phyloP scores from a whole-genome alignment of 2,888 invertebrate species.

The Troglohyphantes excavatus region DNA sequence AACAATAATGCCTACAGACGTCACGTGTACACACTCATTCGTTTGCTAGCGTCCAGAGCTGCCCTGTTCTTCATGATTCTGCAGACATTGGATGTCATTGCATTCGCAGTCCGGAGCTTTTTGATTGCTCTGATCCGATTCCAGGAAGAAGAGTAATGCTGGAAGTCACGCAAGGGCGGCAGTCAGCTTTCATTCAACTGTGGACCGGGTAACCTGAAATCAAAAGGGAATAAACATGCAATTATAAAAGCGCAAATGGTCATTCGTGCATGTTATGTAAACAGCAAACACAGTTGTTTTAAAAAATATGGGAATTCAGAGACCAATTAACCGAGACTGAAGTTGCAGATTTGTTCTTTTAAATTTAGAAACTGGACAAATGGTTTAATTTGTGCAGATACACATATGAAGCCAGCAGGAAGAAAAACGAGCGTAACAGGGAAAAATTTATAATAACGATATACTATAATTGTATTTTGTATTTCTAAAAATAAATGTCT shows the following conservation, averaged over 20 bases:
- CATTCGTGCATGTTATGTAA: background rate
- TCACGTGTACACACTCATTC: background rate
- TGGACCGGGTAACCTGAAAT: background rate
- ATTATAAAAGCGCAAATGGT: background rate
- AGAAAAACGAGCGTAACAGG: background rate
- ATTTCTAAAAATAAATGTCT: background rate
- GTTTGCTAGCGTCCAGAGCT: background rate
- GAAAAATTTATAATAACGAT: background rate
- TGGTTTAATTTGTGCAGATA: background rate
- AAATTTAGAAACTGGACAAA: background rate
- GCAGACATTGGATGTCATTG: too few relatives aligned
- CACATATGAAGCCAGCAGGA: too few relatives aligned
- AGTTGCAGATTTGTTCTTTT: background rate
- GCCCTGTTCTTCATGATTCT: background rate
- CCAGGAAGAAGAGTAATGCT: background rate
- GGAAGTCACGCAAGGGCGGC: background rate
- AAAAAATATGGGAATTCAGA: too few relatives aligned
- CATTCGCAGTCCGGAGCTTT: background rate
- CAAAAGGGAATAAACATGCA: background rate
- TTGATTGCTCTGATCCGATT: conserved; percentile 5
- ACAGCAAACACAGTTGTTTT: background rate
- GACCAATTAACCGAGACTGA: background rate
- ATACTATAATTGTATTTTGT: too few relatives aligned
- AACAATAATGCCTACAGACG: background rate
- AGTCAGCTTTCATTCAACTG: conserved; percentile 5